These are phyloP conservation scores for Collichthys lucidus DNA, from an alignment of 2,113 vertebrate species.

Conservation along the genomic window DNA sequence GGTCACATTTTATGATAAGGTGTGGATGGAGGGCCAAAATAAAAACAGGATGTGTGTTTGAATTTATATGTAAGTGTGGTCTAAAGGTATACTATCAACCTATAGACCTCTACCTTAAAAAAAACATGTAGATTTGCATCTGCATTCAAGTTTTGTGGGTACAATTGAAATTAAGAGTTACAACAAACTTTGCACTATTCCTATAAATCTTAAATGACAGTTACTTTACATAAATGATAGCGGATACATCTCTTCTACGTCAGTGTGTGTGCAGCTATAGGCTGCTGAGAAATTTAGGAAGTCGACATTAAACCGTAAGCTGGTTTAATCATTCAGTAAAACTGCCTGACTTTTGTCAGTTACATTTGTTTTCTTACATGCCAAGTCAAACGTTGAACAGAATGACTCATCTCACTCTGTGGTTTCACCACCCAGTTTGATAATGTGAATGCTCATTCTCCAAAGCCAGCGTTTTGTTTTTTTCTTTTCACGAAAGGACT, in stretches of 20 bases:
- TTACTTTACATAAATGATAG: background rate
- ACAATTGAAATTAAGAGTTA: too few relatives aligned
- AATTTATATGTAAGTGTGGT: background rate
- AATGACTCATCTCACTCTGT: slow-evolving; percentile 1
- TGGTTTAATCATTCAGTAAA: background rate
- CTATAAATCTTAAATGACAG: background rate
- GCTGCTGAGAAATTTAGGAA: background rate
- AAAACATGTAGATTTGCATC: background rate
- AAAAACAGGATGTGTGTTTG: background rate
- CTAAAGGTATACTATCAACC: background rate
- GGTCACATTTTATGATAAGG: background rate
- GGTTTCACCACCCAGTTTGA: background rate
- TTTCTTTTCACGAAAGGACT: background rate
- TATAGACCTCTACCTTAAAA: too few relatives aligned
- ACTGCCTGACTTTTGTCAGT: background rate
- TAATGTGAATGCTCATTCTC: background rate
- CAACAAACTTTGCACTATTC: background rate
- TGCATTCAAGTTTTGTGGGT: background rate
- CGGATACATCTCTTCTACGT: background rate
- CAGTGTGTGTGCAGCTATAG: too few relatives aligned
- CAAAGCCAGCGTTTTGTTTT: slow-evolving; percentile 3
- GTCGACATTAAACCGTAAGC: background rate
- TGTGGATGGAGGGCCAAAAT: background rate
- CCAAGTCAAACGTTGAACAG: background rate
- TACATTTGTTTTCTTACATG: background rate